These are phyloP conservation scores for Sipha maydis DNA, from an alignment of 2,888 invertebrate genomes.

Conservation along the genomic window DNA sequence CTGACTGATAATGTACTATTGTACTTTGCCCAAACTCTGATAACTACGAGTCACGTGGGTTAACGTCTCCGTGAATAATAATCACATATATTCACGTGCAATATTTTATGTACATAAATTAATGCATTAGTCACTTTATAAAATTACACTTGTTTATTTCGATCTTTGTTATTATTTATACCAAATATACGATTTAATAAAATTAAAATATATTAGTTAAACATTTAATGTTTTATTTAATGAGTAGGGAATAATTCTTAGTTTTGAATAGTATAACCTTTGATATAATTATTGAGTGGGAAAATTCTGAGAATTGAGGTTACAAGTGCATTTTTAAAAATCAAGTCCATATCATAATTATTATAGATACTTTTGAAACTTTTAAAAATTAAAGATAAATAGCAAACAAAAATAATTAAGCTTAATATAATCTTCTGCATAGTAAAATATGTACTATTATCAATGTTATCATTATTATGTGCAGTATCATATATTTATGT, in stretches of 20 bases:
- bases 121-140: not conserved
- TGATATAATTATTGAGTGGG: no score
- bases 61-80: not conserved
- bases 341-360: no score
- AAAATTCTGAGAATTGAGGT: no score
- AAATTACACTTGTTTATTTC: not conserved
- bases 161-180: not conserved
- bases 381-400: no score
- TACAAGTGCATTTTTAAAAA: no score
- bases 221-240: not conserved
- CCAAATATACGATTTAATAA: not conserved
- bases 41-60: not conserved
- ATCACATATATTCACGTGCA: conserved; percentile 8
- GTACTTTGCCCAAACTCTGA: not conserved
- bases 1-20: not conserved
- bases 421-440: no score
- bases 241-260: not conserved
- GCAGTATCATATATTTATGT: no score
- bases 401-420: no score
- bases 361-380: no score
- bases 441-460: no score
- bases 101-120: not conserved
- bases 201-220: not conserved
- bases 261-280: not conserved
- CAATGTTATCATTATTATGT: no score